Percentiles rank a stretch among this genome's conserved stretches.
Conservation (phyloP, 2,113 vertebrate genomes). For the Todiramphus chloris region DNA sequence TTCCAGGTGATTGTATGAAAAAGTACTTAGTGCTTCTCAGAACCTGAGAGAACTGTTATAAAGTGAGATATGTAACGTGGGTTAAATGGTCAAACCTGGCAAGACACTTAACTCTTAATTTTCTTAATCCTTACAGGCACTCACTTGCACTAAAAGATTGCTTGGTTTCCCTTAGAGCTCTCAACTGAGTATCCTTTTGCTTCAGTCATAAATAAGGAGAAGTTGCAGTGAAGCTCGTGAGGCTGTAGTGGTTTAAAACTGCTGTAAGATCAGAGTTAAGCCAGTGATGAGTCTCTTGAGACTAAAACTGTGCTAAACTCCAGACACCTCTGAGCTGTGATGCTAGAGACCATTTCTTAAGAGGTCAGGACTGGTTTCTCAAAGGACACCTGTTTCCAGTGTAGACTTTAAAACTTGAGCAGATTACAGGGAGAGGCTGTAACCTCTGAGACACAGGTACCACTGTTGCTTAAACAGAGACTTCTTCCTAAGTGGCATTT, state of each 20-base stretch:
- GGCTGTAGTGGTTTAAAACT: conserved; percentile 25
- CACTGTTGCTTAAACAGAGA: conserved; percentile 50
- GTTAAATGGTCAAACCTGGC: neutral
- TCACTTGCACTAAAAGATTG: neutral
- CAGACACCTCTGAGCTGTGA: conserved; percentile 15
- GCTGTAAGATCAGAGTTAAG: conserved; percentile 48
- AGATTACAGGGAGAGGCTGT: conserved; percentile 51
- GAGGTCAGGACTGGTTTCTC: conserved; percentile 27
- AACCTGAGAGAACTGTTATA: neutral
- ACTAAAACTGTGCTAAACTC: conserved; percentile 36
- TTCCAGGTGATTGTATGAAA: neutral
- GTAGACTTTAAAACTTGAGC: conserved; percentile 52
- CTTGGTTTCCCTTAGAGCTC: neutral
- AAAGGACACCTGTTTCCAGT: conserved; percentile 48
- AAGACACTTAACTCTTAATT: neutral
- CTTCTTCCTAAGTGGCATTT: conserved; percentile 27
- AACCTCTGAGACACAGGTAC: conserved; percentile 45
- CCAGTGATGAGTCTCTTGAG: conserved; percentile 42
- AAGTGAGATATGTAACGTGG: neutral
- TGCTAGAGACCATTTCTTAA: conserved; percentile 24
- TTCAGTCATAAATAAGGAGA: conserved; percentile 13
- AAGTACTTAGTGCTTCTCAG: neutral
- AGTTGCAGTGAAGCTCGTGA: conserved; percentile 4
- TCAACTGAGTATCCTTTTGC: neutral
- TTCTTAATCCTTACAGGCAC: neutral